phyloP scores from a whole-genome alignment of 2,113 vertebrate genomes.

The Gavialis gangeticus region DNA sequence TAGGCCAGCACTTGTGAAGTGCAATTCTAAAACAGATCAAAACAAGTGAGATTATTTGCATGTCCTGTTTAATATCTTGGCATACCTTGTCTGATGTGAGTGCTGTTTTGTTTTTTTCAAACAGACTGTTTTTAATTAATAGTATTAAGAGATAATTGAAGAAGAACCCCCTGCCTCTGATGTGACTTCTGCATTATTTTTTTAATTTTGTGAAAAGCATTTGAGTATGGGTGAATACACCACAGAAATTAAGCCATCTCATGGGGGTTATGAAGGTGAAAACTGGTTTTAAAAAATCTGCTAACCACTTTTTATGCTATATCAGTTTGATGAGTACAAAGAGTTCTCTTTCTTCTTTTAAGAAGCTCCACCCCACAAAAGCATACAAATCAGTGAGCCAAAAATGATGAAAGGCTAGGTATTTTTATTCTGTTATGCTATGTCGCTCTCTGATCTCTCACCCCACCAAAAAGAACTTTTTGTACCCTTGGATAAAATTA shows the following conservation, averaged over 20 bases:
- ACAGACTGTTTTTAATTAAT: not conserved
- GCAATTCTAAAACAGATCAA: not conserved
- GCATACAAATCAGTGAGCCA: not conserved
- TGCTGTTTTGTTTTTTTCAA: slow-evolving; percentile 5
- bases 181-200: not conserved
- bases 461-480: not conserved
- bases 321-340: not conserved
- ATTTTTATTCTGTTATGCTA: not conserved
- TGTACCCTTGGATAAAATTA: not conserved
- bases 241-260: not conserved
- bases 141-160: not conserved
- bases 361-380: not conserved
- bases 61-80: not conserved
- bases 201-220: not conserved
- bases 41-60: not conserved
- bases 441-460: not conserved
- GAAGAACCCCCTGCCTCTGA: too few relatives aligned
- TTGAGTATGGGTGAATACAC: not conserved
- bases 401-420: not conserved
- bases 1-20: not conserved
- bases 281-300: not conserved
- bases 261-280: not conserved
- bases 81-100: not conserved
- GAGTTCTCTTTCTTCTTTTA: not conserved
- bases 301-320: not conserved